These are phyloP conservation scores for Bradysia coprophila DNA, from an alignment of 1,140 invertebrate species.

Conservation along the genomic window DNA sequence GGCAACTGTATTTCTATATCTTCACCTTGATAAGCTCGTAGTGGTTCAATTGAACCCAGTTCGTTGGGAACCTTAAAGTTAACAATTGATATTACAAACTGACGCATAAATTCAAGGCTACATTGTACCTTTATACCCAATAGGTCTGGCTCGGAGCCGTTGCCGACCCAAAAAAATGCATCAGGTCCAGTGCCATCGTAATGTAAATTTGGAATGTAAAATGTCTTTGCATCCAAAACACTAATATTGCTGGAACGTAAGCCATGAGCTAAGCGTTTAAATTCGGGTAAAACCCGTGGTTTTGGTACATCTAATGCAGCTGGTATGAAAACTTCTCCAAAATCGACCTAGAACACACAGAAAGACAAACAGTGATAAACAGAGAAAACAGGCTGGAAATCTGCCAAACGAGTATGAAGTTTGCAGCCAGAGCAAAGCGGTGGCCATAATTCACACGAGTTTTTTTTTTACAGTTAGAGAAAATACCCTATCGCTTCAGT, in stretches of 20 bases:
- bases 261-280: conserved; percentile 67
- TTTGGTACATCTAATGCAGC: conserved; percentile 50
- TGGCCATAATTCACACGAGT: not conserved
- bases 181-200: conserved; percentile 81
- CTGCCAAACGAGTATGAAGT: too few relatives aligned
- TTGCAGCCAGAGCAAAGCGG: too few relatives aligned
- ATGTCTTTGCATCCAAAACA: conserved; percentile 76
- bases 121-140: conserved; percentile 65
- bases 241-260: conserved; percentile 78
- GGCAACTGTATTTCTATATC: conserved; percentile 81
- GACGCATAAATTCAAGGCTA: not conserved
- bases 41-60: conserved; percentile 55
- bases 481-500: not conserved
- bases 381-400: too few relatives aligned
- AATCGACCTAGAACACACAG: conserved; percentile 49
- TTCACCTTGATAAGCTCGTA: conserved; percentile 70
- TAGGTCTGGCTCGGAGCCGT: conserved; percentile 58
- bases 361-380: conserved; percentile 5
- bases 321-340: conserved; percentile 67
- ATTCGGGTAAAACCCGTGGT: conserved; percentile 59
- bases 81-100: not conserved
- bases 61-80: conserved; percentile 60
- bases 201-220: conserved; percentile 82
- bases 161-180: conserved; percentile 87
- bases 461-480: not conserved